Percentiles rank a stretch among this genome's conserved stretches.
Conservation (phyloP, 2,797 vertebrate species). For the Megaceryle alcyon region DNA sequence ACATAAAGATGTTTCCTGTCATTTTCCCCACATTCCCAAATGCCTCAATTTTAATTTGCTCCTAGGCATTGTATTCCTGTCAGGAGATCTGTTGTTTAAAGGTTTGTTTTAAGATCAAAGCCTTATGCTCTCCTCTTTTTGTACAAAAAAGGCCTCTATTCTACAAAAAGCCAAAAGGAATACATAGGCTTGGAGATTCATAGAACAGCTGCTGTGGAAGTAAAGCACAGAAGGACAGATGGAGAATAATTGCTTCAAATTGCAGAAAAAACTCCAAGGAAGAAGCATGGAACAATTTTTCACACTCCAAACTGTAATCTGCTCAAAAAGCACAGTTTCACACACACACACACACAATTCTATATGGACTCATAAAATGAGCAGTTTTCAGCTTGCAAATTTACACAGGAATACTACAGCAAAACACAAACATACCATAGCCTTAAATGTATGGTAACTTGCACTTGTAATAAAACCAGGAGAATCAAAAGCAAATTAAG, state of each 20-base stretch:
- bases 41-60: neutral
- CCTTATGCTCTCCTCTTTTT: neutral
- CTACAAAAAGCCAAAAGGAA: neutral
- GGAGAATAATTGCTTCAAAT: neutral
- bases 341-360: too few species aligned
- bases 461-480: fast-evolving
- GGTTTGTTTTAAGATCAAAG: neutral
- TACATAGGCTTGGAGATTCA: neutral
- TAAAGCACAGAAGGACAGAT: neutral
- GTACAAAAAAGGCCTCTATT: neutral
- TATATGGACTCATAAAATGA: neutral
- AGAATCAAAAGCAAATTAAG: neutral
- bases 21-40: neutral
- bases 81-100: neutral
- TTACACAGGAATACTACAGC: neutral
- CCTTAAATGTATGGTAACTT: neutral
- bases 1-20: neutral
- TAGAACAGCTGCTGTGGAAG: neutral
- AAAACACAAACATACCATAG: neutral
- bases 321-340: neutral
- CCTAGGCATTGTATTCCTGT: neutral
- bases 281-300: neutral
- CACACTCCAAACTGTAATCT: neutral
- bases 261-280: neutral
- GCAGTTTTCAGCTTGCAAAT: neutral